phyloP scores from a whole-genome alignment of 2,797 vertebrate genomes.

The Clarias laeviceps region DNA sequence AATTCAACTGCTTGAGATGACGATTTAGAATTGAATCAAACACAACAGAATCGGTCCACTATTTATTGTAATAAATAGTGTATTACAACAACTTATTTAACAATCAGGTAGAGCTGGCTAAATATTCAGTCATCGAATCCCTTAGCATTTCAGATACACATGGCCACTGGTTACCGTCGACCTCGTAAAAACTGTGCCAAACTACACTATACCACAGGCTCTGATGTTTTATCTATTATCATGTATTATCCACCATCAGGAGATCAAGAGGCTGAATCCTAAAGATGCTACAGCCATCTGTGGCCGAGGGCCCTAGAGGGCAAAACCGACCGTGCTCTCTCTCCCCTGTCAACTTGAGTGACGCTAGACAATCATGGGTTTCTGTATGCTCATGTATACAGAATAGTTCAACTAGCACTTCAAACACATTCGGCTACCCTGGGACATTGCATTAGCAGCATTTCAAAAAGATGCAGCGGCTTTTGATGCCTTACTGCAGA shows the following conservation, averaged over 20 bases:
- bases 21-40: not conserved
- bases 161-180: not conserved
- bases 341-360: not conserved
- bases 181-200: not conserved
- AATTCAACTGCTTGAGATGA: not conserved
- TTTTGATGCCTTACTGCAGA: conserved; percentile 1
- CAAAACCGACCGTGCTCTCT: not conserved
- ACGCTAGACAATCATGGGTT: not conserved
- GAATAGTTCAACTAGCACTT: conserved; percentile 11
- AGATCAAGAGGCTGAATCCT: conserved; percentile 3
- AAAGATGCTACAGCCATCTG: not conserved
- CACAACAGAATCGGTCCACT: not conserved
- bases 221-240: not conserved
- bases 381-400: conserved; percentile 1
- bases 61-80: not conserved
- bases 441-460: conserved; percentile 10
- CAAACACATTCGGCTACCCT: not conserved
- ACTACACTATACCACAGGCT: not conserved
- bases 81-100: not conserved
- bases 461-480: conserved; percentile 9
- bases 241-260: not conserved
- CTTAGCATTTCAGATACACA: not conserved
- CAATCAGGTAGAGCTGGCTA: not conserved
- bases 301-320: not conserved
- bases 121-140: not conserved